Evolutionary conservation across 2,113 vertebrate genomes (phyloP).

Genomic region (Rutilus rutilus): DNA sequence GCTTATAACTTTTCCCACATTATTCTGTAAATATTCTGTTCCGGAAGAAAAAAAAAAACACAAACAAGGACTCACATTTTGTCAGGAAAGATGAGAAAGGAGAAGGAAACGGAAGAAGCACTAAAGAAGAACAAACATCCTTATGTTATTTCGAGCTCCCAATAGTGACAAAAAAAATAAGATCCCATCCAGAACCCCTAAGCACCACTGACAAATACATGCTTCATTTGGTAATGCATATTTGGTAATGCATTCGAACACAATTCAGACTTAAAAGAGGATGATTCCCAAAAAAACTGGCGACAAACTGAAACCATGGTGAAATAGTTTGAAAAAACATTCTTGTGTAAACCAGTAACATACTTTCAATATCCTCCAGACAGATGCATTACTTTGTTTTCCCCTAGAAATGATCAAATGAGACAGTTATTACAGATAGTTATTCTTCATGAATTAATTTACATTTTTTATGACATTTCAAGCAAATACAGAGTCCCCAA

Average conservation of each 20-base stretch:
- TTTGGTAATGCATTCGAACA: background rate
- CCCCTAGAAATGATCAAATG: background rate
- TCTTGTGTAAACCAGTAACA: background rate
- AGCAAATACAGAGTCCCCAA: background rate
- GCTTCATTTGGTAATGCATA: background rate
- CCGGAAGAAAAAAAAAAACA: background rate
- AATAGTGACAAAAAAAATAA: background rate
- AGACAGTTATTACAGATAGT: background rate
- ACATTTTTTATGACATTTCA: background rate
- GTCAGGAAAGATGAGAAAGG: background rate
- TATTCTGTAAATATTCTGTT: background rate
- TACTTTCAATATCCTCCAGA: background rate
- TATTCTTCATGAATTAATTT: background rate
- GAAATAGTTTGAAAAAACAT: background rate
- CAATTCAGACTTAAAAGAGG: background rate
- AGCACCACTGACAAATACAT: background rate
- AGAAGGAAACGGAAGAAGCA: background rate
- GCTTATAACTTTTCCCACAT: background rate
- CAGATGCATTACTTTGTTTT: background rate
- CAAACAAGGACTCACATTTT: background rate
- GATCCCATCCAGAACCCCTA: background rate
- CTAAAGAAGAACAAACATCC: constrained; percentile 4
- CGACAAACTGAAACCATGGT: background rate
- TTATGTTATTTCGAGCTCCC: background rate
- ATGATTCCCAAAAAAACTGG: background rate